Percentiles rank a stretch among this genome's conserved stretches.
Evolutionary conservation across 2,888 invertebrate species (phyloP).

Genomic region (Torymus aiolomorphi): DNA sequence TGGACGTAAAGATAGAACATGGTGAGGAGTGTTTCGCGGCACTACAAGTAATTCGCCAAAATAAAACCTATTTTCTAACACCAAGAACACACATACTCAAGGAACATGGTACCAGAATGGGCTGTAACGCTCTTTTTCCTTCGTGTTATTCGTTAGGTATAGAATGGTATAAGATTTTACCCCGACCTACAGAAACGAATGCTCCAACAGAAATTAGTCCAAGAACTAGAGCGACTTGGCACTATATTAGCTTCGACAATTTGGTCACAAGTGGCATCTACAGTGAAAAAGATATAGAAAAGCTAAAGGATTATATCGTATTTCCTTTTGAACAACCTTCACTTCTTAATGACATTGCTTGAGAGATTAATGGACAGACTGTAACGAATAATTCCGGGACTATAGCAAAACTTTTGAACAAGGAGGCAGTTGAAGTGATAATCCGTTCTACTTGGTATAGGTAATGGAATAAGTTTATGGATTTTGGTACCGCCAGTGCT

Average conservation of each 20-base stretch:
- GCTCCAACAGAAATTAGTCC: slow-evolving; percentile 36
- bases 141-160: slow-evolving; percentile 32
- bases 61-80: too few relatives aligned
- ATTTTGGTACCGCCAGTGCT: too few relatives aligned
- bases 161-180: slow-evolving; percentile 51
- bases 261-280: slow-evolving; percentile 56
- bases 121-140: background rate
- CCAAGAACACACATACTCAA: background rate
- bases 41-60: background rate
- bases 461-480: too few relatives aligned
- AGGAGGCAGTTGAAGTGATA: too few relatives aligned
- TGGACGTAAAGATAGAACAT: background rate
- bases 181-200: too few relatives aligned
- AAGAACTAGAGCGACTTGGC: background rate
- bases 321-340: slow-evolving; percentile 35
- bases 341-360: slow-evolving; percentile 11
- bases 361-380: background rate
- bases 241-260: slow-evolving; percentile 16
- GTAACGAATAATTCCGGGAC: background rate
- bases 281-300: slow-evolving; percentile 31
- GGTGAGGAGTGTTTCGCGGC: background rate
- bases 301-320: slow-evolving; percentile 42
- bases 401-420: too few relatives aligned
- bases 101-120: background rate
- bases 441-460: too few relatives aligned